These are phyloP conservation scores for Phaethon lepturus DNA, from an alignment of 2,113 vertebrate species.

Conservation along the genomic window DNA sequence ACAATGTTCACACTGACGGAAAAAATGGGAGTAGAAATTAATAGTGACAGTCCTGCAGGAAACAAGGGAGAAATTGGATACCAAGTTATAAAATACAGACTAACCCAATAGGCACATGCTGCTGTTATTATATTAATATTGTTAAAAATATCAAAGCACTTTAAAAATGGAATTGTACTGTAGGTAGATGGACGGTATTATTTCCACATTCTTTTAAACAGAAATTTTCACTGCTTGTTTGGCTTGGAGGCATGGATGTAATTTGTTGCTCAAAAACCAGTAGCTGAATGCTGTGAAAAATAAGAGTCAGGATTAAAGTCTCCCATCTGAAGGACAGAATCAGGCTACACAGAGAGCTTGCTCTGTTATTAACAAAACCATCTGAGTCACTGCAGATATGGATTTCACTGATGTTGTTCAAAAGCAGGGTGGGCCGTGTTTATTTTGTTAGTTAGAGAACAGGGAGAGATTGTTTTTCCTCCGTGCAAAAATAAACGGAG, in stretches of 20 bases:
- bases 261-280: constrained; percentile 56
- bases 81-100: constrained; percentile 81
- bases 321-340: constrained; percentile 45
- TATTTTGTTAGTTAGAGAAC: constrained; percentile 7
- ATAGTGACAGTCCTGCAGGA: constrained; percentile 80
- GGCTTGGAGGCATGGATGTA: constrained; percentile 62
- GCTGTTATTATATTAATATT: constrained; percentile 82
- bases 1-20: constrained; percentile 72
- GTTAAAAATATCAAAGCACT: constrained; percentile 81
- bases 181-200: constrained; percentile 67
- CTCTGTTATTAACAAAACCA: constrained; percentile 42
- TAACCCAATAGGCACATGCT: constrained; percentile 82
- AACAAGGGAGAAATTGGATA: constrained; percentile 82
- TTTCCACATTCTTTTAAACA: constrained; percentile 67
- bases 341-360: not conserved
- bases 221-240: constrained; percentile 69
- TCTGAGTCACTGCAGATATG: constrained; percentile 31
- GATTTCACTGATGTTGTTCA: constrained; percentile 34
- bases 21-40: constrained; percentile 82
- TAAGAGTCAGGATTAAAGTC: constrained; percentile 52
- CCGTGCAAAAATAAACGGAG: not conserved
- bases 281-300: constrained; percentile 53
- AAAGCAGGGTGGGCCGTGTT: not conserved
- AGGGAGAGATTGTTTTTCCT: not conserved
- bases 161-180: constrained; percentile 74